Evolutionary conservation across 2,797 vertebrate species (phyloP), one percentile per base, ranked within the genome.

Genomic region (Notamacropus eugenii): DNA sequence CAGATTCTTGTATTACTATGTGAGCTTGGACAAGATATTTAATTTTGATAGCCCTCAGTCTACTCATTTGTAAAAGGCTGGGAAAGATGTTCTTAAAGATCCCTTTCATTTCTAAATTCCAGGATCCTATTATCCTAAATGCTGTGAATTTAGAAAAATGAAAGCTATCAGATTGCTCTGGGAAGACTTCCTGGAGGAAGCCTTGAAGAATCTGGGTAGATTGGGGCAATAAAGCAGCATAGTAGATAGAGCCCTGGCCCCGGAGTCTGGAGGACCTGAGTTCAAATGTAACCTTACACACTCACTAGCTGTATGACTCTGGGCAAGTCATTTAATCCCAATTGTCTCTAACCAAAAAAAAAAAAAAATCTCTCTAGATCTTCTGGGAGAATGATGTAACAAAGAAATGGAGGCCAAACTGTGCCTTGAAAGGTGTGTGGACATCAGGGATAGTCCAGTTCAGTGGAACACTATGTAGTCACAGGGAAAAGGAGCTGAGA

Each of bases 311-410:
- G 5, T 34, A 16, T 62, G 12, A 62, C 59, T 28, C 13, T 14
- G 13, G 59, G 31, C 31, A 67, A n/a, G 59, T 67, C 59, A 67
- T 31, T 16, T n/a, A 34, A 67, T 4, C 31, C 59, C 31, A n/a
- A 67, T 34, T 67, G 13, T 1, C 59, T 67, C 4, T 1, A 29
- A n/a, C 13, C 4, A 67, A 19, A n/a, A 22, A 0, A 24, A 34
- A 22, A 0, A 28, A 6, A 50, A 46, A 46, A 0, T 28, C 10
- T 90, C 34, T 0, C 82, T 4, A 14, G 31, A 5, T 13, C 55
- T 62, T 94, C 4, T 34, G 56, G 11, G 12, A 93, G 19, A 94
- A 14, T 24, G 1, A 13, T 52, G 46, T 31, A 28, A 74, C 4
- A 29, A 50, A 82, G n/a, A 82, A 93, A 19, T 92, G 82, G 56